Evolutionary conservation across 2,888 invertebrate genomes (phyloP), one percentile per base, ranked within the genome.

Genomic region (Aphodius sticticus): DNA sequence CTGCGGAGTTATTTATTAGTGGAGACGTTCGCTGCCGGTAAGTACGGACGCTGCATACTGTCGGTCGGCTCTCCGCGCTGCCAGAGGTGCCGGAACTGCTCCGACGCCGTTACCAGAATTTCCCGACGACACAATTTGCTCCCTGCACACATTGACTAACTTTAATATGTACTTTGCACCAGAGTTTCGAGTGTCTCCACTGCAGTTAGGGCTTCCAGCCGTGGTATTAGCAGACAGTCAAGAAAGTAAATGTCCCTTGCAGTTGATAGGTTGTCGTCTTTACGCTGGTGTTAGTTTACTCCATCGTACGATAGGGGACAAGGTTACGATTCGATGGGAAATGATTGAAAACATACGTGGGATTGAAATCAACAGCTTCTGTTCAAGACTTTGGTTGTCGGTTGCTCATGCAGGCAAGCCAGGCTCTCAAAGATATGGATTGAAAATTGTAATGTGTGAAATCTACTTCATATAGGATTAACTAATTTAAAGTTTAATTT

Each of bases 1-100:
- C 78, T 76, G n/a, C 74, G 74, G 77, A 80, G 78, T 78, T 80
- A 76, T 78, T 77, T 80, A 80, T 80, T 77, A 76, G 26, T 9
- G 69, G 35, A 26, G n/a, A 15, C 36, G 74, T 74, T 74, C 53
- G 53, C 53, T 37, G 74, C 36, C 74, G 74, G 35, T 35, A 74
- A 74, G 74, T 53, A 53, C 53, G 53, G 53, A 53, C 12, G 9
- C 12, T 53, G 53, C 53, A 53, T 53, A 53, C 53, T 26, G 26
- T 26, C 26, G 26, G 53, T 12, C 53, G 2, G 9, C 53, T 7
- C 53, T 53, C 26, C 9, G 53, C 12, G 53, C 9, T 2, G 53
- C 53, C 53, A 53, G 53, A 53, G 53, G 53, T 53, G 53, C 53
- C 53, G 53, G 53, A 53, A 53, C 2, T 53, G 53, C 53, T 9